A percentile compares a stretch with the other conserved stretches of the same genome.
Evolutionary conservation across 2,888 invertebrate genomes (phyloP).

Genomic region (Macaria liturata): DNA sequence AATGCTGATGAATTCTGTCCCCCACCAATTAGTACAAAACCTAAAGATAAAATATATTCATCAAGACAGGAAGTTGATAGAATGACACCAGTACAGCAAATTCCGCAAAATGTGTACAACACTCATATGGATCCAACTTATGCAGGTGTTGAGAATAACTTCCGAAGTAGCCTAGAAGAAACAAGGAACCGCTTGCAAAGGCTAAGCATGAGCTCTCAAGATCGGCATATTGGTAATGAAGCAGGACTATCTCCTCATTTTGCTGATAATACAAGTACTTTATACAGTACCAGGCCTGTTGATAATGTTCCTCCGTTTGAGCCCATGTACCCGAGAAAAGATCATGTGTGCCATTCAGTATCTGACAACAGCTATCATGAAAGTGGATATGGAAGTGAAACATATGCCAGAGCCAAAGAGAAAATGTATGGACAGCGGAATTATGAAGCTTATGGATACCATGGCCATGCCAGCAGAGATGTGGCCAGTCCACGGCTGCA

Average conservation of each 20-base stretch:
- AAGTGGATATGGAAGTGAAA: slow-evolving; percentile 65
- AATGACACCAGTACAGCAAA: slow-evolving; percentile 53
- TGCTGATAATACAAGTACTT: slow-evolving; percentile 48
- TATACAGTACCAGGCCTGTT: slow-evolving; percentile 56
- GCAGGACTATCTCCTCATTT: slow-evolving; percentile 62
- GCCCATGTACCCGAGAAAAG: slow-evolving; percentile 63
- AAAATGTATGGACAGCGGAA: slow-evolving; percentile 71
- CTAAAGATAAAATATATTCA: slow-evolving; percentile 63
- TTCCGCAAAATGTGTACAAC: slow-evolving; percentile 57
- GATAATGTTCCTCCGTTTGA: slow-evolving; percentile 65
- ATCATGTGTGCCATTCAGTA: slow-evolving; percentile 60
- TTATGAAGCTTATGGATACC: slow-evolving; percentile 72
- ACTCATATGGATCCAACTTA: slow-evolving; percentile 59
- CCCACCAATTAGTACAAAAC: slow-evolving; percentile 55
- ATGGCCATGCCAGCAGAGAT: slow-evolving; percentile 65
- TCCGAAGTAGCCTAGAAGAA: slow-evolving; percentile 63
- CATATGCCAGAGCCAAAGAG: slow-evolving; percentile 68
- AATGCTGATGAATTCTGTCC: slow-evolving; percentile 57
- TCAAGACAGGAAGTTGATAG: slow-evolving; percentile 65
- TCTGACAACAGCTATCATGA: slow-evolving; percentile 69
- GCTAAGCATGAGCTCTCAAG: slow-evolving; percentile 69
- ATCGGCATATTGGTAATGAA: slow-evolving; percentile 65
- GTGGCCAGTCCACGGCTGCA: slow-evolving; percentile 66
- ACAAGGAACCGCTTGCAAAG: slow-evolving; percentile 66
- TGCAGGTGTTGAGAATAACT: slow-evolving; percentile 59